Base-by-base conservation (phyloP, 1,140 invertebrate genomes). In the Drosophila kanapiae region DNA sequence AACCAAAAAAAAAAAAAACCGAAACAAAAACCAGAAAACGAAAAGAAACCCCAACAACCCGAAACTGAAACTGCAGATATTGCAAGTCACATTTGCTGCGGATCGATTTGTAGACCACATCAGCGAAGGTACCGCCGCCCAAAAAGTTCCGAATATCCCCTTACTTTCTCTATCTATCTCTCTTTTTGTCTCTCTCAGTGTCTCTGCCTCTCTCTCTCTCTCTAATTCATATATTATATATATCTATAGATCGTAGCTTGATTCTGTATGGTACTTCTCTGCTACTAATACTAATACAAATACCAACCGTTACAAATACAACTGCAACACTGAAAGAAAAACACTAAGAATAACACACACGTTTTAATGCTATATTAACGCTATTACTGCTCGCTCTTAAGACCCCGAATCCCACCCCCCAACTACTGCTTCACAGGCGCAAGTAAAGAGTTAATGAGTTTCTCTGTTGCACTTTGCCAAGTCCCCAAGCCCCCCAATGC, bases 91-190 rank as follows among this genome's bases (percentile, higher is more conserved):
- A 64, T 68, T 69, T 70, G 48, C 63, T 68, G 63, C 31, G 67
- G 67, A 70, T 42, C 63, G 58, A 67, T 63, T 42, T 35, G 18
- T 67, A 67, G 51, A 42, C 71, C 78, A 81, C 78, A 86, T 68
- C 83, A 83, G 72, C 61, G 49, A 88, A 87, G 83, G 83, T 87
- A 87, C 74, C 75, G 77, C 75, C 78, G 63, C 53, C 60, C 65
- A 82, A 69, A 75, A 75, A 79, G 42, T 80, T 77, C 40, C 49
- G 75, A 77, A 68, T 72, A 59, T 49, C 43, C 84, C 77, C 68
- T 61, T 59, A 70, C 67, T 70, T 74, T 71, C 80, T 62, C 58
- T 82, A 38, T 83, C 45, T 68, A 29, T 65, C 59, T 82, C 49
- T 76, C 72, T 72, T 59, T 72, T 72, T 72, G 37, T 72, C 51